phyloP scores from a whole-genome alignment of 37 sponge, comb jelly and placozoan species.

The Theonella swinhoei region DNA sequence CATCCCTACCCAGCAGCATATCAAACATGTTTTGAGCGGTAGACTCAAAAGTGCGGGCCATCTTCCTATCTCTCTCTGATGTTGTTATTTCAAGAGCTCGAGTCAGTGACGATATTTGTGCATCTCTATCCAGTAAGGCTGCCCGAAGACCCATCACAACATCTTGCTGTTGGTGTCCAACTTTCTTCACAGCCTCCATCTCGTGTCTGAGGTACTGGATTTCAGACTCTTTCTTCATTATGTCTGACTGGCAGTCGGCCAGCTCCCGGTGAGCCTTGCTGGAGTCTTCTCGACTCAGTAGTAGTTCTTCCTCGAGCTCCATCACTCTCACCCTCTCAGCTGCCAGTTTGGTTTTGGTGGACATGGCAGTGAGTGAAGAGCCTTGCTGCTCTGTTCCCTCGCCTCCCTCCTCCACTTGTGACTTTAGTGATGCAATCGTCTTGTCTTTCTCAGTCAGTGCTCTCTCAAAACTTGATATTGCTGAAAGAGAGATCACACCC shows the following conservation, averaged over 20 bases:
- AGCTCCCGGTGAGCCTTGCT: conserved; percentile 15
- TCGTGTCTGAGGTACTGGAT: conserved; percentile 47
- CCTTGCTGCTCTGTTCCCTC: background rate
- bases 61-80: conserved; percentile 4
- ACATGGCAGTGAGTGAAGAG: background rate
- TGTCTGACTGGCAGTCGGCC: conserved; percentile 2
- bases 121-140: conserved; percentile 36
- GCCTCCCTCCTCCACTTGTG: background rate
- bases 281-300: conserved; percentile 13
- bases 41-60: background rate
- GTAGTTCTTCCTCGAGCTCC: conserved; percentile 58
- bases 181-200: conserved; percentile 26
- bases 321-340: conserved; percentile 32
- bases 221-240: conserved; percentile 42
- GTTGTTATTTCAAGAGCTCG: conserved; percentile 34
- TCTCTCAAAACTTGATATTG: conserved; percentile 17
- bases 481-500: conserved; percentile 23
- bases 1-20: conserved; percentile 20
- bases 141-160: conserved; percentile 20
- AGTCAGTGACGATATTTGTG: conserved; percentile 42
- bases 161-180: conserved; percentile 30
- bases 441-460: conserved; percentile 32
- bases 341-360: conserved; percentile 17
- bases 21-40: conserved; percentile 31
- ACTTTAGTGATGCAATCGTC: conserved; percentile 32